These are phyloP conservation scores for Coilia nasus DNA, from an alignment of 2,797 vertebrate genomes.

Conservation along the genomic window DNA sequence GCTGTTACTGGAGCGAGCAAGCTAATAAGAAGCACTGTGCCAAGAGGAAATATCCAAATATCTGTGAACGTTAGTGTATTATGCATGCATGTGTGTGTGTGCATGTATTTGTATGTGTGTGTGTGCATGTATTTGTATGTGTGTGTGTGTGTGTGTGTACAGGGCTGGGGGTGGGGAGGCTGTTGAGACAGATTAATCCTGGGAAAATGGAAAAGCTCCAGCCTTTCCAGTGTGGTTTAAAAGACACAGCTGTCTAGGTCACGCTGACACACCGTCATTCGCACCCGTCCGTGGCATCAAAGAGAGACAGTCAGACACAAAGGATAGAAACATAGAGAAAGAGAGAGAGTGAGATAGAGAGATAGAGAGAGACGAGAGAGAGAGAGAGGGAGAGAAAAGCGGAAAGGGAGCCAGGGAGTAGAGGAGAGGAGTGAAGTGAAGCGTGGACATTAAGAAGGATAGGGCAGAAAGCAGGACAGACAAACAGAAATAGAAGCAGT, in stretches of 20 bases:
- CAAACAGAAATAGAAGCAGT: background rate
- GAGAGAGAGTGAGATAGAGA: background rate
- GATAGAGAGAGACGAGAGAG: conserved; percentile 8
- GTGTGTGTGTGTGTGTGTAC: conserved; percentile 8
- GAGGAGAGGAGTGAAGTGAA: background rate
- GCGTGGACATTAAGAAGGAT: background rate
- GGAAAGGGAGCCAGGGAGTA: background rate
- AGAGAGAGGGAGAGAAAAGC: background rate
- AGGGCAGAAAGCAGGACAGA: background rate
- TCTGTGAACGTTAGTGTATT: conserved; percentile 54
- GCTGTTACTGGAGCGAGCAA: conserved; percentile 69
- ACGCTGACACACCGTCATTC: conserved; percentile 75
- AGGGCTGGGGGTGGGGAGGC: conserved; percentile 57
- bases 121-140: conserved; percentile 30
- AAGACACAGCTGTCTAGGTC: conserved; percentile 82
- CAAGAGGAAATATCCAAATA: conserved; percentile 68
- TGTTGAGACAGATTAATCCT: conserved; percentile 76
- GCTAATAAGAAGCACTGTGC: conserved; percentile 63
- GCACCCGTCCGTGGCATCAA: conserved; percentile 55
- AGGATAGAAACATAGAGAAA: background rate
- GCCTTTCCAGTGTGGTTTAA: conserved; percentile 76
- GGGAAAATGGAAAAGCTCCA: conserved; percentile 62
- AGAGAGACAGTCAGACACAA: background rate
- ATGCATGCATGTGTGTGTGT: background rate
- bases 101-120: conserved; percentile 45